Percentiles rank a stretch among this genome's conserved stretches.
These are phyloP conservation scores for Acinonyx jubatus DNA, from an alignment of 2,113 vertebrate species.

Conservation along the genomic window DNA sequence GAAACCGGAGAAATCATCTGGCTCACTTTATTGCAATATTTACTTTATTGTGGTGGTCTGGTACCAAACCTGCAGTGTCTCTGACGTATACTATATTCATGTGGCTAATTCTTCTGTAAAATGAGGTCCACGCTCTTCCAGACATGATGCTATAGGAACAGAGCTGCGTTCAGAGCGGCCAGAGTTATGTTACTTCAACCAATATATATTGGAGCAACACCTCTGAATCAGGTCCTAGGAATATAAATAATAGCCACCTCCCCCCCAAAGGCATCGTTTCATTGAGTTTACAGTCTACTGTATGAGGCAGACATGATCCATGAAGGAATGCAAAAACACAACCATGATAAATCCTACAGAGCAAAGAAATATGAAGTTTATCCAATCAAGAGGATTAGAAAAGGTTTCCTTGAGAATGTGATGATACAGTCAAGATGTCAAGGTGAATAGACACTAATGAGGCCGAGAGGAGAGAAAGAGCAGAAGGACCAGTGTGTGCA, in stretches of 20 bases:
- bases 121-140: not conserved
- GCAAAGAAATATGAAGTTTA: not conserved
- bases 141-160: not conserved
- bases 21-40: not conserved
- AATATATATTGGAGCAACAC: not conserved
- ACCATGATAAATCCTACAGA: not conserved
- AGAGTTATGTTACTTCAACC: not conserved
- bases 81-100: not conserved
- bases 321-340: not conserved
- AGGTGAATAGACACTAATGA: not conserved
- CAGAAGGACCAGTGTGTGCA: too few relatives aligned
- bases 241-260: not conserved
- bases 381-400: not conserved
- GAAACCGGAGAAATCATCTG: not conserved
- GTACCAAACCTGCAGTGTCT: not conserved
- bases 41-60: not conserved
- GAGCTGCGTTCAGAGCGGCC: not conserved
- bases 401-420: not conserved
- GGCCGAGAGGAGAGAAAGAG: not conserved
- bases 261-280: not conserved
- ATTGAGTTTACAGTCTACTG: not conserved
- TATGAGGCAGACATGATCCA: not conserved
- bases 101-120: not conserved
- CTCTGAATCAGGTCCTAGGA: not conserved
- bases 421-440: not conserved